phyloP scores from a whole-genome alignment of 1,140 invertebrate species.

The Anoplolepis gracilipes region DNA sequence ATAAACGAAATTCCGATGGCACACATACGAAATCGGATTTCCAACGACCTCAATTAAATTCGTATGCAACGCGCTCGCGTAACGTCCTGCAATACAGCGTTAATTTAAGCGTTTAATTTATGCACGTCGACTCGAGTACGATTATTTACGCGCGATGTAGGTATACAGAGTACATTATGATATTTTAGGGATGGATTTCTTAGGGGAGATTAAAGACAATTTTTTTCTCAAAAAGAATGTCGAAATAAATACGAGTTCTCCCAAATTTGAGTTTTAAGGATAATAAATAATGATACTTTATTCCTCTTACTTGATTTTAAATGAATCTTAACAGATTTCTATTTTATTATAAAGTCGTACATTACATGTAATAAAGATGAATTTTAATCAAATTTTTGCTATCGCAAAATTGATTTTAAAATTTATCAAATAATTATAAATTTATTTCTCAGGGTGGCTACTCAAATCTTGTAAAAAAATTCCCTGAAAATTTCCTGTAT shows the following conservation, averaged over 20 bases:
- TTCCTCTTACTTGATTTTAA: neutral
- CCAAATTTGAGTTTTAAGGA: neutral
- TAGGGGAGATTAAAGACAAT: neutral
- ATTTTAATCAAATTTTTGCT: neutral
- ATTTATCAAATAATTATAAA: neutral
- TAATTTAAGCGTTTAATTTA: conserved; percentile 47
- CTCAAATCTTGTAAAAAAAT: no score
- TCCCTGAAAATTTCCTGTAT: no score
- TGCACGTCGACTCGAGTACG: conserved; percentile 1
- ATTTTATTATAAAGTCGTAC: no score
- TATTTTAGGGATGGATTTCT: neutral
- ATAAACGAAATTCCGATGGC: conserved; percentile 12
- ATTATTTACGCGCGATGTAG: conserved; percentile 17
- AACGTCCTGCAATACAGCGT: conserved; percentile 10
- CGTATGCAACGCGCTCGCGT: conserved; percentile 10
- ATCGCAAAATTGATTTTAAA: neutral
- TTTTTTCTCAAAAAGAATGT: neutral
- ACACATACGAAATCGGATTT: conserved; percentile 17
- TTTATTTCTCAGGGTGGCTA: neutral
- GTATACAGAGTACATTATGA: neutral
- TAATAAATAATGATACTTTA: neutral
- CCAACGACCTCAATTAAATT: conserved; percentile 40
- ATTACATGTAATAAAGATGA: no score
- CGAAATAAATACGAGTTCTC: neutral
- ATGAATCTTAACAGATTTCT: neutral